phyloP scores from a whole-genome alignment of 2,113 vertebrate species.

The Chaetura pelagica region DNA sequence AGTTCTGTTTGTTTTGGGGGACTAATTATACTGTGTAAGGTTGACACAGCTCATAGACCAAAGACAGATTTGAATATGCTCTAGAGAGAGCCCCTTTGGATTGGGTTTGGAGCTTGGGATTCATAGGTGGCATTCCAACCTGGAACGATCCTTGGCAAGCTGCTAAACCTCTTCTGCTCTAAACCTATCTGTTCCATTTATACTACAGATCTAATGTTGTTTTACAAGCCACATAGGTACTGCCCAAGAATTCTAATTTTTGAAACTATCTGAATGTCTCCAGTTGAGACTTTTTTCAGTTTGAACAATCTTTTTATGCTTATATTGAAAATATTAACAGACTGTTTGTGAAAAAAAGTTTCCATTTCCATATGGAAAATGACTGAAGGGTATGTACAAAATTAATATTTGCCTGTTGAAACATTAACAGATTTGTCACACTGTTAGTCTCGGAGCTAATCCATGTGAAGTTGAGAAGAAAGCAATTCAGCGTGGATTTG shows the following conservation, averaged over 20 bases:
- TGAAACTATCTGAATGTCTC: background rate
- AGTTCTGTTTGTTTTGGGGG: background rate
- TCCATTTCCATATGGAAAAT: slow-evolving; percentile 57
- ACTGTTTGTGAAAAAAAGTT: background rate
- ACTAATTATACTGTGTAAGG: background rate
- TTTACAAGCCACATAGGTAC: background rate
- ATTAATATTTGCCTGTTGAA: slow-evolving; percentile 58
- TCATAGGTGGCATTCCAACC: background rate
- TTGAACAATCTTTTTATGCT: background rate
- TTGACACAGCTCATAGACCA: background rate
- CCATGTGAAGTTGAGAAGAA: slow-evolving; percentile 19
- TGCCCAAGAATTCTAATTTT: background rate
- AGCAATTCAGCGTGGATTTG: background rate
- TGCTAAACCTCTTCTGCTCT: background rate
- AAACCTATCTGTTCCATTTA: background rate
- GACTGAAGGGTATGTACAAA: slow-evolving; percentile 52
- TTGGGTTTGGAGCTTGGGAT: background rate
- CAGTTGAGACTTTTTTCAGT: background rate
- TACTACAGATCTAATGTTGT: background rate
- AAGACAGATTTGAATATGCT: background rate
- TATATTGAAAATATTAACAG: slow-evolving; percentile 36
- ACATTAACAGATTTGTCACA: slow-evolving; percentile 66
- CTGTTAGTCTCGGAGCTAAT: slow-evolving; percentile 5
- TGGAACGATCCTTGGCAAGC: background rate
- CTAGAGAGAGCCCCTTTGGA: background rate